Conservation (phyloP, 2,113 vertebrate species). For the Puntigrus tetrazona region DNA sequence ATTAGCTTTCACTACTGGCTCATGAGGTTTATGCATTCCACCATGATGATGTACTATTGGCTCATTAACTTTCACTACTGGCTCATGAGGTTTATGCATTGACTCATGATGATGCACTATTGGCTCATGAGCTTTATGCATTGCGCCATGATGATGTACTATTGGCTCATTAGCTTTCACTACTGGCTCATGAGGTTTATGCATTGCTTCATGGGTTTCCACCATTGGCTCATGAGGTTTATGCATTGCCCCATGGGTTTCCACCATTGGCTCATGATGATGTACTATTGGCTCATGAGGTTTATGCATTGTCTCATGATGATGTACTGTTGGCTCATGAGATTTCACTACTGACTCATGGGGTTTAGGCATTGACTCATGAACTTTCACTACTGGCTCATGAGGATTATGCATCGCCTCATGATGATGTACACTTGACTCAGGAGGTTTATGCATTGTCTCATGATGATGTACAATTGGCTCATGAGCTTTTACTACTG, state of each 20-base stretch:
- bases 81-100: not conserved
- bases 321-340: not conserved
- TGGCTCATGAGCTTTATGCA: not conserved
- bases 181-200: not conserved
- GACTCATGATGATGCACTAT: not conserved
- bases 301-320: not conserved
- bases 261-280: not conserved
- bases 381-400: not conserved
- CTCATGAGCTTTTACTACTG: not conserved
- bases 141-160: not conserved
- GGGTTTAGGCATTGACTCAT: not conserved
- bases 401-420: not conserved
- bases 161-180: not conserved
- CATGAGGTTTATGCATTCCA: not conserved
- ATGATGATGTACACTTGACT: not conserved
- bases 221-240: not conserved
- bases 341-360: not conserved
- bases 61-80: not conserved
- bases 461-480: not conserved
- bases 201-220: not conserved
- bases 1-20: not conserved
- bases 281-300: not conserved
- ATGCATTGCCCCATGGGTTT: not conserved
- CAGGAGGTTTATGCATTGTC: not conserved
- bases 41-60: not conserved